phyloP scores from a whole-genome alignment of 2,888 invertebrate species.

The Candidula unifasciata region DNA sequence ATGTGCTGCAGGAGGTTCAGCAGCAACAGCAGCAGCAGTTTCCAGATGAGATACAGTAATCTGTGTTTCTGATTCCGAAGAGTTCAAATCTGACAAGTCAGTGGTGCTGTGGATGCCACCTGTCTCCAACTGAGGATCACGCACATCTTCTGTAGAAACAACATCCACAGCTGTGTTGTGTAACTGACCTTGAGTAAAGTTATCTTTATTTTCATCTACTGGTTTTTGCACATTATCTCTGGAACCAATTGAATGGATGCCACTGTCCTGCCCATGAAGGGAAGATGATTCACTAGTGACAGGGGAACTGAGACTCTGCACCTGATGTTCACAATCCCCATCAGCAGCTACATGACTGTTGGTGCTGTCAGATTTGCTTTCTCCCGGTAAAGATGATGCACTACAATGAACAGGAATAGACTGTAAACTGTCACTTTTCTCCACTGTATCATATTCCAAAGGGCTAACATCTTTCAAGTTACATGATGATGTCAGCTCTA shows the following conservation, averaged over 20 bases:
- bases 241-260: conserved; percentile 28
- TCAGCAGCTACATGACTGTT: not conserved
- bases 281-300: conserved; percentile 17
- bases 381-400: not conserved
- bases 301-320: not conserved
- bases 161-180: not conserved
- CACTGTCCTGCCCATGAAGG: conserved; percentile 36
- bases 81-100: conserved; percentile 2
- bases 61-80: conserved; percentile 31
- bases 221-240: not conserved
- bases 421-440: not conserved
- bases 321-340: not conserved
- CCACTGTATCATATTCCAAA: not conserved
- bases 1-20: conserved; percentile 36
- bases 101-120: not conserved
- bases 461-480: not conserved
- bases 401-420: not conserved
- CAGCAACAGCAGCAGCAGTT: conserved; percentile 14
- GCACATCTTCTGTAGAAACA: not conserved
- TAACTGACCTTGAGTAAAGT: not conserved
- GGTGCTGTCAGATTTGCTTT: not conserved
- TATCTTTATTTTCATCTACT: not conserved
- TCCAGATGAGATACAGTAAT: conserved; percentile 40
- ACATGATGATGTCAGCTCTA: not conserved
- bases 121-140: not conserved